A percentile compares a stretch with the other conserved stretches of the same genome.
phyloP scores from a whole-genome alignment of 2,797 vertebrate species.

The Myiotriccus ornatus region DNA sequence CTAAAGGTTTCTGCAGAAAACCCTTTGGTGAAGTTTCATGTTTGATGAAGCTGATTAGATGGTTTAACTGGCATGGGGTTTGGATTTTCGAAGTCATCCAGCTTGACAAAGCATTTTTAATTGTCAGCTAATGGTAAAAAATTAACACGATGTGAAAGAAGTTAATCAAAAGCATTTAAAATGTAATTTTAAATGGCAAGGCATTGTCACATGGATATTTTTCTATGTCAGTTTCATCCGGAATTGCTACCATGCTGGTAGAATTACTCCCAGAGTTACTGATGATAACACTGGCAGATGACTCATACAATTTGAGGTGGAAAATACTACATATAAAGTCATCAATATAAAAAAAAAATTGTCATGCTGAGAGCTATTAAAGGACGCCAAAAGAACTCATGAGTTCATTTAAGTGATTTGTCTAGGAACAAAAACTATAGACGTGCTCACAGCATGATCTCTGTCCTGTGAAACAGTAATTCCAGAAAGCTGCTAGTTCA shows the following conservation, averaged over 20 bases:
- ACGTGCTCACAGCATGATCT: not conserved
- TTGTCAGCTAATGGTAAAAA: not conserved
- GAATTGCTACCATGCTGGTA: not conserved
- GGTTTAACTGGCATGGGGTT: not conserved
- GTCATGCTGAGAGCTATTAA: not conserved
- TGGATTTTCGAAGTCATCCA: not conserved
- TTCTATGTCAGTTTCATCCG: not conserved
- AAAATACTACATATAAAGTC: not conserved
- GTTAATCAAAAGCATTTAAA: not conserved
- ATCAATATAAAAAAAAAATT: not conserved
- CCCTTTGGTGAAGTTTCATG: not conserved
- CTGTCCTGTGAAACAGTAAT: not conserved
- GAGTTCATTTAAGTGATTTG: not conserved
- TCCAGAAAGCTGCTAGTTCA: not conserved
- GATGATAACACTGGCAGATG: not conserved
- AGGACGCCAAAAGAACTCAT: not conserved
- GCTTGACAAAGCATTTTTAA: not conserved
- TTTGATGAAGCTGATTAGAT: not conserved
- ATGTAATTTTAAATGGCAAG: not conserved
- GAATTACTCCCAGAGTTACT: not conserved
- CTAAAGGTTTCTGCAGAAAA: not conserved
- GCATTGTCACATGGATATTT: not conserved
- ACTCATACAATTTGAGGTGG: not conserved
- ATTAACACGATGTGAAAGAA: not conserved
- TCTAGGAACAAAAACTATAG: not conserved